Evolutionary conservation across 2,797 vertebrate genomes (phyloP).

Genomic region (Otolemur crassicaudatus): DNA sequence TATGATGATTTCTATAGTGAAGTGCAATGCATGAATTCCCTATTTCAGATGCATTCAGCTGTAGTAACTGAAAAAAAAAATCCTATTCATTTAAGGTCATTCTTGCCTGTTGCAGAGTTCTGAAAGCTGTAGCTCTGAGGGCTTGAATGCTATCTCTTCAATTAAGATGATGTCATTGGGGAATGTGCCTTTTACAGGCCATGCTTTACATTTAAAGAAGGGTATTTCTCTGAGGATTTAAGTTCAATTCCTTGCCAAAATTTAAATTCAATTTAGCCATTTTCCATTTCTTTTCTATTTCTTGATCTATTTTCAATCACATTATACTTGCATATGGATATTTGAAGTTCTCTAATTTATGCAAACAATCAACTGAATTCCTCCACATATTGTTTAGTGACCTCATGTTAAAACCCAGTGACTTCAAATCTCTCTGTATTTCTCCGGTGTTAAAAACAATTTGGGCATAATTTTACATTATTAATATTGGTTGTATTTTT

Average conservation of each 20-base stretch:
- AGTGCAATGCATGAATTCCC: constrained; percentile 49
- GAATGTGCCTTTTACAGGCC: not conserved
- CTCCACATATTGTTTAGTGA: not conserved
- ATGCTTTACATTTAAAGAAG: not conserved
- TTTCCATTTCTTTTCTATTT: not conserved
- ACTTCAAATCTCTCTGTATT: not conserved
- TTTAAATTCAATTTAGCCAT: constrained; percentile 18
- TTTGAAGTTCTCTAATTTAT: constrained; percentile 11
- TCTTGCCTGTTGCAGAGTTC: not conserved
- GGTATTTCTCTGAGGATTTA: constrained; percentile 41
- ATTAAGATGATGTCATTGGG: constrained; percentile 35
- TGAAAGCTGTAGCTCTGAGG: not conserved
- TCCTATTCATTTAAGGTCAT: constrained; percentile 53
- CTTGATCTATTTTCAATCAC: constrained; percentile 30
- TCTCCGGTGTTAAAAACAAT: not conserved
- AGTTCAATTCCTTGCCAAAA: constrained; percentile 49
- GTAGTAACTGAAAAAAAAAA: constrained; percentile 64
- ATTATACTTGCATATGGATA: not conserved
- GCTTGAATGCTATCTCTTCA: constrained; percentile 12
- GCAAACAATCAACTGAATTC: not conserved
- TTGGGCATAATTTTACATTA: constrained; percentile 53
- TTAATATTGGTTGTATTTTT: not conserved
- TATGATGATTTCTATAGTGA: constrained; percentile 40
- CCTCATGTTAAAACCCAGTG: not conserved
- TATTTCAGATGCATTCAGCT: constrained; percentile 61